Conservation (phyloP, 1,140 invertebrate genomes). For the Elymnias hypermnestra region DNA sequence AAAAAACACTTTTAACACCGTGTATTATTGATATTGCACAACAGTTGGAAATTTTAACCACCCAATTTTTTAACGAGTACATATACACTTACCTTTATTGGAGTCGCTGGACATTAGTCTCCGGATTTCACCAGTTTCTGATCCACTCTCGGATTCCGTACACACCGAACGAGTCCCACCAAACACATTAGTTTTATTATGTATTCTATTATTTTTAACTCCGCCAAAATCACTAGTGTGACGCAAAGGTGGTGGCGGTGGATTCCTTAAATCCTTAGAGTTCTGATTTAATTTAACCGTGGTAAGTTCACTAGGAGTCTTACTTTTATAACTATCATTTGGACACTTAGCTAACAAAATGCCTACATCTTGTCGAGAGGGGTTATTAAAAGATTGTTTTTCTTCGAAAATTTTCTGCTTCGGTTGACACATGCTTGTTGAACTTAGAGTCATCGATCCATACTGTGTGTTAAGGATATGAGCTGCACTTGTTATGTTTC, state of each 20-base stretch:
- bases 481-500: slow-evolving; percentile 8
- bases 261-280: too few species aligned
- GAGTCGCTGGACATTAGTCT: slow-evolving; percentile 76
- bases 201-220: slow-evolving; percentile 21
- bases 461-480: slow-evolving; percentile 25
- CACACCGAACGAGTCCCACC: slow-evolving; percentile 33
- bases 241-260: slow-evolving; percentile 43
- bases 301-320: too few species aligned
- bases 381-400: too few species aligned
- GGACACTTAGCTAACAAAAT: too few species aligned
- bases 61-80: too few species aligned
- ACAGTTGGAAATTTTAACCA: too few species aligned
- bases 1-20: too few species aligned
- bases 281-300: too few species aligned
- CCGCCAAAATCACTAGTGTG: slow-evolving; percentile 45
- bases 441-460: slow-evolving; percentile 26
- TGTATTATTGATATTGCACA: neutral
- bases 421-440: slow-evolving; percentile 18
- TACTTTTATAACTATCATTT: too few species aligned
- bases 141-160: slow-evolving; percentile 79
- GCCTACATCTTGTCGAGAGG: too few species aligned
- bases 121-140: slow-evolving; percentile 80
- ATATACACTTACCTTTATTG: slow-evolving; percentile 48
- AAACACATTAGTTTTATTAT: slow-evolving; percentile 30
- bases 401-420: too few species aligned